A percentile compares a stretch with the other conserved stretches of the same genome.
These are phyloP conservation scores for Drosophila niveifrons DNA, from an alignment of 2,888 invertebrate genomes.

Conservation along the genomic window DNA sequence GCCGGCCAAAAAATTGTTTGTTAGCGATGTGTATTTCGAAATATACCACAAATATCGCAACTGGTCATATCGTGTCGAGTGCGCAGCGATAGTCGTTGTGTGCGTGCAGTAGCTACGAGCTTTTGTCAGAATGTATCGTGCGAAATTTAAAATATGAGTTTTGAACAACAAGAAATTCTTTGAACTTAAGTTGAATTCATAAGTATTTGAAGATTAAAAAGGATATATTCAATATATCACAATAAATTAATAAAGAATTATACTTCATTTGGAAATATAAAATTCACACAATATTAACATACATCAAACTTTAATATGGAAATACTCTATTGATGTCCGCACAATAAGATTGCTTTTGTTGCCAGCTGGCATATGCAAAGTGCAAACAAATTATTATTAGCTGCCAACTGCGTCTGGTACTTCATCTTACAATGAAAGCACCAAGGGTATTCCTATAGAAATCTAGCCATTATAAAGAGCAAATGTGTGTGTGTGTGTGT, in stretches of 20 bases:
- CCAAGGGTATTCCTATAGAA: constrained; percentile 74
- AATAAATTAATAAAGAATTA: not conserved
- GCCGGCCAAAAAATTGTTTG: constrained; percentile 31
- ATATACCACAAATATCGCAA: not conserved
- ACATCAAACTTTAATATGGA: not conserved
- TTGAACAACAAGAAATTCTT: not conserved
- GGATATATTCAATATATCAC: not conserved
- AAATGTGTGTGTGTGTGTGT: constrained; percentile 23
- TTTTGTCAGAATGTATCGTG: not conserved
- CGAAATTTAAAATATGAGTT: not conserved
- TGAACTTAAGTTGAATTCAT: not conserved
- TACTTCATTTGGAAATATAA: too few species aligned
- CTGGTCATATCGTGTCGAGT: not conserved
- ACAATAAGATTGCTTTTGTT: constrained; percentile 41
- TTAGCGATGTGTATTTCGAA: constrained; percentile 14
- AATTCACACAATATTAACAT: not conserved
- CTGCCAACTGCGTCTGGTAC: constrained; percentile 74
- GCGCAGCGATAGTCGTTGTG: constrained; percentile 29
- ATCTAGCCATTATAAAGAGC: constrained; percentile 39
- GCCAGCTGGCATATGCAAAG: constrained; percentile 77
- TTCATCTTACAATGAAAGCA: constrained; percentile 71
- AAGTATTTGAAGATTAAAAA: too few species aligned
- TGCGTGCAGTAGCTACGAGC: constrained; percentile 14
- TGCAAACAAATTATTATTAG: constrained; percentile 80
- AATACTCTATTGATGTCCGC: not conserved